Evolutionary conservation across 2,797 vertebrate species (phyloP).

Genomic region (Cynopterus sphinx): DNA sequence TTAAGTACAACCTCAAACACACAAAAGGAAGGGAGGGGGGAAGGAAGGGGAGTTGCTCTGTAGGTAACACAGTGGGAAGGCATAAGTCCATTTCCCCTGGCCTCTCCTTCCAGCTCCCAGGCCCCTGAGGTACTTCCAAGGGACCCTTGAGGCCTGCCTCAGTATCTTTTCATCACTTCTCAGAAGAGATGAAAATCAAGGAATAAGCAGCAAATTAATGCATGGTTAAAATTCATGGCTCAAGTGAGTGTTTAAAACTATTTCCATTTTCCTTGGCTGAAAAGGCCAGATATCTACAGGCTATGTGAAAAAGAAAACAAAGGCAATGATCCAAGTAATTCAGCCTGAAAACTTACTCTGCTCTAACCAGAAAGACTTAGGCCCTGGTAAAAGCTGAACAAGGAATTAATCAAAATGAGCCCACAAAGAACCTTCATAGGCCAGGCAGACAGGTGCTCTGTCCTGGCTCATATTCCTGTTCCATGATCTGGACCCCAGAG

Average conservation of each 20-base stretch:
- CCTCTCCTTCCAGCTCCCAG: background rate
- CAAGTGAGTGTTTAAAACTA: slow-evolving; percentile 64
- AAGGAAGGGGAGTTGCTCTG: background rate
- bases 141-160: background rate
- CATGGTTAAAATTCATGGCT: slow-evolving; percentile 50
- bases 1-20: background rate
- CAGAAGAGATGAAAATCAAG: slow-evolving; percentile 58
- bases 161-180: background rate
- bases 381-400: background rate
- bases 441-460: background rate
- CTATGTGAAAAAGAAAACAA: slow-evolving; percentile 64
- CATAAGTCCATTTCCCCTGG: background rate
- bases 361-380: background rate
- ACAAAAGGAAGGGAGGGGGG: background rate
- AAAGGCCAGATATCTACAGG: slow-evolving; percentile 72
- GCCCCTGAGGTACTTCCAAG: background rate
- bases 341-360: slow-evolving; percentile 57
- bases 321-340: slow-evolving; percentile 67
- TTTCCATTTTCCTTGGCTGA: slow-evolving; percentile 73
- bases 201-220: slow-evolving; percentile 55
- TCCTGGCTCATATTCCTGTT: background rate
- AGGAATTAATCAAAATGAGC: background rate
- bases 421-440: background rate
- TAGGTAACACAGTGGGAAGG: background rate
- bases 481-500: background rate